Evolutionary conservation across 1,140 invertebrate species (phyloP).

Genomic region (Brachionus asplanchnoidis): DNA sequence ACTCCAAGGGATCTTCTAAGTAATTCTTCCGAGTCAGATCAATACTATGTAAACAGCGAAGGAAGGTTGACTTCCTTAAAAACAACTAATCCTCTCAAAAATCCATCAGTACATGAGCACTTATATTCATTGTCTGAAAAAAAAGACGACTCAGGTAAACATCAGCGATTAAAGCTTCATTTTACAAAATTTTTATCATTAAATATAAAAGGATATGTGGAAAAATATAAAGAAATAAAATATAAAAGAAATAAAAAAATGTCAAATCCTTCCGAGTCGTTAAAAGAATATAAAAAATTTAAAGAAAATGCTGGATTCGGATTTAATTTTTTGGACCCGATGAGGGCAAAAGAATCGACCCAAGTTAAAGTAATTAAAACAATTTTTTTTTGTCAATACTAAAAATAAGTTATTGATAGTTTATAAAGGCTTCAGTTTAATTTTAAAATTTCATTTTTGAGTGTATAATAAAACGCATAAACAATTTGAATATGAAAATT

Average conservation of each 20-base stretch:
- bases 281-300: constrained; percentile 29
- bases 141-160: neutral
- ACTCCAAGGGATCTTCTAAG: neutral
- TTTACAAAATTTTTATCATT: neutral
- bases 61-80: neutral
- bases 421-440: neutral
- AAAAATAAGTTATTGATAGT: neutral
- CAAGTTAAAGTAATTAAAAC: constrained; percentile 5
- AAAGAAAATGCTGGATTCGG: constrained; percentile 28
- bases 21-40: neutral
- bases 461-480: neutral
- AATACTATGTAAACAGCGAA: neutral
- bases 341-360: neutral
- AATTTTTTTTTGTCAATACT: neutral
- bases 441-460: neutral
- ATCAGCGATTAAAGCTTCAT: neutral
- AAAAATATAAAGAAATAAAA: constrained; percentile 34
- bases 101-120: constrained; percentile 2
- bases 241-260: neutral
- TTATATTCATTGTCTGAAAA: constrained; percentile 8
- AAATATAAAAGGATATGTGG: neutral
- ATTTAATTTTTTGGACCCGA: constrained; percentile 23
- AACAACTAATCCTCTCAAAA: neutral
- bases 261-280: neutral
- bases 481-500: neutral